Evolutionary conservation across 2,113 vertebrate genomes (phyloP).

Genomic region (Perca schrenkii): DNA sequence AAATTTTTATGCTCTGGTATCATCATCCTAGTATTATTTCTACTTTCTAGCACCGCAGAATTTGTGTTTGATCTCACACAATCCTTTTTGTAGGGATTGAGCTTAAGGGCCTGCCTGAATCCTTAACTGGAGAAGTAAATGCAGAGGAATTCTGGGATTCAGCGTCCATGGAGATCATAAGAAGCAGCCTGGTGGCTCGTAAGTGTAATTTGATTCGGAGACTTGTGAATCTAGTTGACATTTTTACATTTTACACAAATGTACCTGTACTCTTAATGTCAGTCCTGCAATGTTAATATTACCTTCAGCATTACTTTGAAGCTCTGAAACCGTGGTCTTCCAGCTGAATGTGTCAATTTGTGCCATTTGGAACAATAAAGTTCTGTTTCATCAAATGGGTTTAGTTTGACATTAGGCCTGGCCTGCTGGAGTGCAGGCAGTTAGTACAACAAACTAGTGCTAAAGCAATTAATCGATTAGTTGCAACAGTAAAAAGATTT

Average conservation of each 20-base stretch:
- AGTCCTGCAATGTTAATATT: not conserved
- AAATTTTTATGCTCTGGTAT: not conserved
- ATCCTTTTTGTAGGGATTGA: not conserved
- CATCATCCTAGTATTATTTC: not conserved
- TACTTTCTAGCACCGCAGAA: too few relatives aligned
- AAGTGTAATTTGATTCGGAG: not conserved
- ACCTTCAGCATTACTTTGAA: not conserved
- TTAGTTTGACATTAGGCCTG: too few relatives aligned
- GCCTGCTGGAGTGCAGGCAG: not conserved
- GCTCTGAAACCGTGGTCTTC: not conserved
- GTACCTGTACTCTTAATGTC: not conserved
- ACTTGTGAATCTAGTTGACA: not conserved
- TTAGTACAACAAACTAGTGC: not conserved
- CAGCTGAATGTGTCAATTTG: not conserved
- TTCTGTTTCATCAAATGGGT: not conserved
- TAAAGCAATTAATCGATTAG: too few relatives aligned
- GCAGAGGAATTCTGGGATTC: constrained; percentile 21
- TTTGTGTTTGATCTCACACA: not conserved
- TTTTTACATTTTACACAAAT: not conserved
- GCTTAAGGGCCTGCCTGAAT: not conserved
- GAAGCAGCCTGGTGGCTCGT: constrained; percentile 2
- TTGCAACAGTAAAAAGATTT: too few relatives aligned
- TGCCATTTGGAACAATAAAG: not conserved
- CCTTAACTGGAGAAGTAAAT: not conserved
- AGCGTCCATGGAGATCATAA: constrained; percentile 1